A percentile compares a stretch with the other conserved stretches of the same genome.
Conservation (phyloP, 2,888 invertebrate species). For the Himalopsyche kuldschensis region DNA sequence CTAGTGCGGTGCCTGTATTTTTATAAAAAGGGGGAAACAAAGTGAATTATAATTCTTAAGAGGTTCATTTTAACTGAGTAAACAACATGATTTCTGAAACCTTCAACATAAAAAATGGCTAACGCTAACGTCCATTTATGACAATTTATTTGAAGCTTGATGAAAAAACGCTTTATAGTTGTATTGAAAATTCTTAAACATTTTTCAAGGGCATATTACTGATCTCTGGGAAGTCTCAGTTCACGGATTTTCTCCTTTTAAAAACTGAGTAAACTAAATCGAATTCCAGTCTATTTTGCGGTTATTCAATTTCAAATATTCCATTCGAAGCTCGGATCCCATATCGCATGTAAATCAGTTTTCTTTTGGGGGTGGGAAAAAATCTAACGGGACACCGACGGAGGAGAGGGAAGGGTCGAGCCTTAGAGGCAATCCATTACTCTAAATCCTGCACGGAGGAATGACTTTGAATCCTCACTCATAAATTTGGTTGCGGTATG, state of each 20-base stretch:
- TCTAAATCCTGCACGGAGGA: conserved; percentile 29
- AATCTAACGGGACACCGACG: neutral
- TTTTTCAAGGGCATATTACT: neutral
- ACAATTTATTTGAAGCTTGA: too few relatives aligned
- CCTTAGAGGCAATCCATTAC: conserved; percentile 21
- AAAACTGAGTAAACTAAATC: conserved; percentile 19
- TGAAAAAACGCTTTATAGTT: too few relatives aligned
- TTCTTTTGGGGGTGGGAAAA: neutral
- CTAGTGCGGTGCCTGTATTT: neutral
- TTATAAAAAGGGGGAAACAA: neutral
- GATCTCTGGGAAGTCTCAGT: neutral
- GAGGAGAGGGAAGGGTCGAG: neutral
- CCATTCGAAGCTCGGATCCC: conserved; percentile 23
- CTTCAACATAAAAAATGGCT: too few relatives aligned
- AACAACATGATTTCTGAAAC: too few relatives aligned
- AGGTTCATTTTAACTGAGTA: too few relatives aligned
- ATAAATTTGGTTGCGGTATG: conserved; percentile 28
- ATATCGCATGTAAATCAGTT: conserved; percentile 36
- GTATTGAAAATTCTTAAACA: too few relatives aligned
- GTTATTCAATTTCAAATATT: conserved; percentile 37
- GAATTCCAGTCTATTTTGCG: conserved; percentile 31
- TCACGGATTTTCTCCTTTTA: conserved; percentile 11
- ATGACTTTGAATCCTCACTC: conserved; percentile 26
- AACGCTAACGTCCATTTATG: too few relatives aligned
- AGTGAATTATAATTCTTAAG: too few relatives aligned